Percentiles rank a stretch among this genome's conserved stretches.
Evolutionary conservation across 2,888 invertebrate genomes (phyloP).

Genomic region (Cryptocephalus moraei): DNA sequence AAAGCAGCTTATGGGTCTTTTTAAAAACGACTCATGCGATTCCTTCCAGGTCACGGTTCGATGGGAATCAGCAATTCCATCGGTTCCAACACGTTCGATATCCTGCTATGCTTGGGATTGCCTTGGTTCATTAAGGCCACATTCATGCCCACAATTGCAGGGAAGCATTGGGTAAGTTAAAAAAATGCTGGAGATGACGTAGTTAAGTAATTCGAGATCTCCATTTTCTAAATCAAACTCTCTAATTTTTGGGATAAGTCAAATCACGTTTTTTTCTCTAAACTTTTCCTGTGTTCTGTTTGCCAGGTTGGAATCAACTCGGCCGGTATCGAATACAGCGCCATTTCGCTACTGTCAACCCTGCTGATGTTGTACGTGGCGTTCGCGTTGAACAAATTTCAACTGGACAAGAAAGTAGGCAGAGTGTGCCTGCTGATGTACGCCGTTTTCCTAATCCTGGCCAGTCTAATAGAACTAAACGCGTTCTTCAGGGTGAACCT

Average conservation of each 20-base stretch:
- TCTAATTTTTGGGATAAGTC: too few species aligned
- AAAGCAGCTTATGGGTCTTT: background rate
- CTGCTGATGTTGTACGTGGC: slow-evolving; percentile 74
- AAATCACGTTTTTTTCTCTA: too few species aligned
- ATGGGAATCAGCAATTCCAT: slow-evolving; percentile 90
- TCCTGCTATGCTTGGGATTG: slow-evolving; percentile 73
- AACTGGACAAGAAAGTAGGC: slow-evolving; percentile 77
- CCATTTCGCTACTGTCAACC: slow-evolving; percentile 79
- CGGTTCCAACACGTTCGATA: slow-evolving; percentile 85
- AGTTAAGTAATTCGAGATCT: background rate
- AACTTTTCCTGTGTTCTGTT: slow-evolving; percentile 5
- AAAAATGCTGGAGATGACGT: background rate
- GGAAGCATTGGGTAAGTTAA: slow-evolving; percentile 61
- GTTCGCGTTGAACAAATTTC: slow-evolving; percentile 79
- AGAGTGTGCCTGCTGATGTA: slow-evolving; percentile 79
- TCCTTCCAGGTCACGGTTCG: slow-evolving; percentile 65
- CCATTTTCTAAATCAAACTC: background rate
- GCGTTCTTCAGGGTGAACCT: slow-evolving; percentile 86
- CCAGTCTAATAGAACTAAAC: slow-evolving; percentile 85
- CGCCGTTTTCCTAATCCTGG: slow-evolving; percentile 74
- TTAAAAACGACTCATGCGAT: background rate
- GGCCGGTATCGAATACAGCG: slow-evolving; percentile 82
- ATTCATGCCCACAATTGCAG: slow-evolving; percentile 67
- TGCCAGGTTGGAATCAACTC: slow-evolving; percentile 75
- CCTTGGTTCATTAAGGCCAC: slow-evolving; percentile 86